Evolutionary conservation across 2,797 vertebrate species (phyloP).

Genomic region (Erethizon dorsatum): DNA sequence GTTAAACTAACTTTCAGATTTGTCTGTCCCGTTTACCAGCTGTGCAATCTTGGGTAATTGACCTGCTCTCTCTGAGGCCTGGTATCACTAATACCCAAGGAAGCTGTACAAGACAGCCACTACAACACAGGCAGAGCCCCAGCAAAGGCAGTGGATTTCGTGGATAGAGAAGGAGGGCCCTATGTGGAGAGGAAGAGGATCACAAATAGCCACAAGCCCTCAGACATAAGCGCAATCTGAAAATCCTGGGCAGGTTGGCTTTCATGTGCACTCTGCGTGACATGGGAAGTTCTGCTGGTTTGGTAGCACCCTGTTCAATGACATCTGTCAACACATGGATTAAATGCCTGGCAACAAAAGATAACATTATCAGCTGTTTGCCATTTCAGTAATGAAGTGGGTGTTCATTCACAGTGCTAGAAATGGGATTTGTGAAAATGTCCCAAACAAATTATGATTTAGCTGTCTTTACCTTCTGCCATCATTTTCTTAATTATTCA

Average conservation of each 20-base stretch:
- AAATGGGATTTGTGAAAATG: conserved; percentile 66
- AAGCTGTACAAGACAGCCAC: neutral
- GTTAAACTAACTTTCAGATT: neutral
- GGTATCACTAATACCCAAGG: neutral
- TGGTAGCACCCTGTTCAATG: conserved; percentile 31
- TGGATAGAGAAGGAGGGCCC: neutral
- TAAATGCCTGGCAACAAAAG: conserved; percentile 74
- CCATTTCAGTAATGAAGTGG: conserved; percentile 64
- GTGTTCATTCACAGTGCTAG: neutral
- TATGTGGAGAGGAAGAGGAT: neutral
- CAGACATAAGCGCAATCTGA: neutral
- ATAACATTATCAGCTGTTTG: conserved; percentile 67
- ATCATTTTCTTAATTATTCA: conserved; percentile 65
- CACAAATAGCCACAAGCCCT: neutral
- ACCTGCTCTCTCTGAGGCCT: neutral
- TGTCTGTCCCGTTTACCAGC: neutral
- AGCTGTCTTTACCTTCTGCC: conserved; percentile 47
- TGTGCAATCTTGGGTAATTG: neutral
- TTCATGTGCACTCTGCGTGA: conserved; percentile 15
- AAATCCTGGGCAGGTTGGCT: neutral
- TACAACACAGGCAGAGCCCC: neutral
- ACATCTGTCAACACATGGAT: conserved; percentile 61
- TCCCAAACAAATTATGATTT: conserved; percentile 65
- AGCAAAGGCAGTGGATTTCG: neutral
- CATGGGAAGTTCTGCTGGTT: conserved; percentile 13